phyloP scores from a whole-genome alignment of 1,140 invertebrate genomes.

The Marisa cornuarietis region DNA sequence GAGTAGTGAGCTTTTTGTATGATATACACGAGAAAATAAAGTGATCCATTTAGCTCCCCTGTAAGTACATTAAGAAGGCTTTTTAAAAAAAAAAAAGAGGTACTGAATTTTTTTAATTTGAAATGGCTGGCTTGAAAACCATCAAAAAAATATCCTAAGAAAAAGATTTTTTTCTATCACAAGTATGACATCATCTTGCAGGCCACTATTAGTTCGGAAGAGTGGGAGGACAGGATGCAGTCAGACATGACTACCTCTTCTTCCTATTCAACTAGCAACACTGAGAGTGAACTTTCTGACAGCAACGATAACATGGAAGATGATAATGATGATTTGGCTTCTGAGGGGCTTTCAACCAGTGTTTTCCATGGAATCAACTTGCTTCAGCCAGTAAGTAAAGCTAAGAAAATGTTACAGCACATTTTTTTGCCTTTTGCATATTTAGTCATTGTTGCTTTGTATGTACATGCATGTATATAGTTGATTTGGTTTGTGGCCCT shows the following conservation, averaged over 20 bases:
- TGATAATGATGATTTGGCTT: conserved; percentile 24
- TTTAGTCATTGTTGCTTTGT: conserved; percentile 8
- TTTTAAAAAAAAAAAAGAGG: too few relatives aligned
- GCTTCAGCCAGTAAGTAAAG: conserved; percentile 53
- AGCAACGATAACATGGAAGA: conserved; percentile 29
- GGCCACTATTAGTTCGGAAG: conserved; percentile 56
- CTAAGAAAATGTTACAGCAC: background rate
- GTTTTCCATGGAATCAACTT: conserved; percentile 57
- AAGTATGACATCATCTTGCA: conserved; percentile 18
- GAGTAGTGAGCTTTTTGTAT: too few relatives aligned
- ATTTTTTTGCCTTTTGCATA: background rate
- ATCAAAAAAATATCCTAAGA: background rate
- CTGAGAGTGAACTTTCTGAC: conserved; percentile 45
- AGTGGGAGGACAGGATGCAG: conserved; percentile 58
- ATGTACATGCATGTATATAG: conserved; percentile 5
- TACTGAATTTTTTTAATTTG: background rate
- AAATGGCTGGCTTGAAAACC: background rate
- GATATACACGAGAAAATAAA: too few relatives aligned
- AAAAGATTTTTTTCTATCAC: background rate
- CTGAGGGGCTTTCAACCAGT: conserved; percentile 4
- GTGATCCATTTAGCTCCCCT: too few relatives aligned
- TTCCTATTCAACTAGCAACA: conserved; percentile 46
- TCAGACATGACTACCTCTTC: conserved; percentile 58
- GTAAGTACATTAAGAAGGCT: too few relatives aligned
- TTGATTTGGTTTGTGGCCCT: too few relatives aligned